Conservation (phyloP, 2,113 vertebrate genomes). For the Bos indicus region DNA sequence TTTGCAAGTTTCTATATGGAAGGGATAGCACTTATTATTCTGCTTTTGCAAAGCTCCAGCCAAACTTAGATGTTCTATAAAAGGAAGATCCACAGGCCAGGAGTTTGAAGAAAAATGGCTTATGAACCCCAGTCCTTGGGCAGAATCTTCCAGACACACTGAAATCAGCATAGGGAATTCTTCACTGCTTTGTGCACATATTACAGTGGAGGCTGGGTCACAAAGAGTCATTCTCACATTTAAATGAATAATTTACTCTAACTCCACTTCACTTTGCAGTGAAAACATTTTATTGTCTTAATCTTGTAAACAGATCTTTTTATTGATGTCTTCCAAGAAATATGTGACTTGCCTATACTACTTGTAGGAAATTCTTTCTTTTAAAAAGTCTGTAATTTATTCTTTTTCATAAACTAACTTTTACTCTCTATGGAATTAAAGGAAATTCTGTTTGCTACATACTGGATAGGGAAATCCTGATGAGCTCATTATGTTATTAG, state of each 20-base stretch:
- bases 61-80: background rate
- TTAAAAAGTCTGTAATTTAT: background rate
- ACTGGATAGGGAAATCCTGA: background rate
- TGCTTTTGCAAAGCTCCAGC: background rate
- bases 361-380: background rate
- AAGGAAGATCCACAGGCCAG: rapidly evolving
- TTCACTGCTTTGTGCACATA: background rate
- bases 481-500: background rate
- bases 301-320: background rate
- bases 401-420: background rate
- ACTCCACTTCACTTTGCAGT: background rate
- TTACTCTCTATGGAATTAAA: background rate
- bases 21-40: background rate
- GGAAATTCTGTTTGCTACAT: background rate
- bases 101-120: background rate
- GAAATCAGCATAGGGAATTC: background rate
- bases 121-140: background rate
- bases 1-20: background rate
- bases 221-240: background rate
- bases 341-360: background rate
- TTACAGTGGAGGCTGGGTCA: rapidly evolving
- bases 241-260: background rate
- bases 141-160: background rate
- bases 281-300: background rate
- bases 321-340: background rate